A percentile compares a stretch with the other conserved stretches of the same genome.
Evolutionary conservation across 2,113 vertebrate genomes (phyloP).

Genomic region (Diadophis punctatus): DNA sequence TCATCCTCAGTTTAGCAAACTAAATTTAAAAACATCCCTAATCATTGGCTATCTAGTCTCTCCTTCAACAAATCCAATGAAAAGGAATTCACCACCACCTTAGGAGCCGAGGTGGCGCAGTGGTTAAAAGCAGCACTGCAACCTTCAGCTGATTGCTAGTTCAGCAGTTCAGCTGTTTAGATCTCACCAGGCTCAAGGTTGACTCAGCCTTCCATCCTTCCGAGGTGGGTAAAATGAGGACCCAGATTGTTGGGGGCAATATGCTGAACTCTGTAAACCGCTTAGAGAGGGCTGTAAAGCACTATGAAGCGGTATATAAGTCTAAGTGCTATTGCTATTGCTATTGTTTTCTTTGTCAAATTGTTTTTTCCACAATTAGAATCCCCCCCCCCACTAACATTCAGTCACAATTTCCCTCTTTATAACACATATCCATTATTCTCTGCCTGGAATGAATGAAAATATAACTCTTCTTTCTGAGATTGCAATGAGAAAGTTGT

Average conservation of each 20-base stretch:
- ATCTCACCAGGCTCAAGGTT: too few relatives aligned
- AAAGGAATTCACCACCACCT: not conserved
- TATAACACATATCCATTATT: not conserved
- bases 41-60: not conserved
- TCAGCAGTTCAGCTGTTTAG: too few relatives aligned
- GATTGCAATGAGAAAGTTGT: not conserved
- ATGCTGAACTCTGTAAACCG: too few relatives aligned
- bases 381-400: not conserved
- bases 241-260: too few relatives aligned
- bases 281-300: too few relatives aligned
- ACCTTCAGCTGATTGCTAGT: too few relatives aligned
- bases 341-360: not conserved
- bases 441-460: not conserved
- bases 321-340: too few relatives aligned
- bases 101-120: too few relatives aligned
- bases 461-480: not conserved
- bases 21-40: not conserved
- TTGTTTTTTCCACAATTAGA: not conserved
- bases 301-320: too few relatives aligned
- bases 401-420: not conserved
- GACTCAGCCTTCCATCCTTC: too few relatives aligned
- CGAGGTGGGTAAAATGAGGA: too few relatives aligned
- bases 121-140: too few relatives aligned
- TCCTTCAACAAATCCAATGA: not conserved
- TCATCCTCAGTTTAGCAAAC: not conserved